Base-by-base conservation (phyloP, 2,888 invertebrate species). In the Laothoe populi region DNA sequence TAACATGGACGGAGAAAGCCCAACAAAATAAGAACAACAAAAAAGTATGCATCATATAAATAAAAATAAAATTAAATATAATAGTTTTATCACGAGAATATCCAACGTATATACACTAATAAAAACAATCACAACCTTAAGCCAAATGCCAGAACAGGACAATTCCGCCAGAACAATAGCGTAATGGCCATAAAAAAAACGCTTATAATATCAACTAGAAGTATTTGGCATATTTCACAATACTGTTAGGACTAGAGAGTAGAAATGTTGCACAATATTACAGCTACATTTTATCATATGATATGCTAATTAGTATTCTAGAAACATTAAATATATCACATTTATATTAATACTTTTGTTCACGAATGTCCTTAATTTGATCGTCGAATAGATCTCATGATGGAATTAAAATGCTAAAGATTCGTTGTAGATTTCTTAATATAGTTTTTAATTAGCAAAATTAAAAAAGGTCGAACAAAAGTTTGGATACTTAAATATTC, bases 101-200 rank as follows among this genome's bases (percentile, higher is more conserved):
- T 31, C 31, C 35, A 35, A 49, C 26, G 24, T 49, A 35, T 53
- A 11, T 35, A 70, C 65, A 53, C 68, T 73, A 70, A 70, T 74
- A 73, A 73, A 77, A 75, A 73, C n/a, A 79, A 79, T 86, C 86
- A 87, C 86, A 87, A 86, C 86, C 86, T 74, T 75, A 78, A 80
- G 53, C 53, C 35, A 53, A 53, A 19, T 35, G 35, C 31, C 31
- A 31, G 4, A 19, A 35, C 19, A 35, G 5, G 16, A 19, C 4
- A 8, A 31, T 16, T 19, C 49, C 2, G 49, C 24, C 26, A 16
- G 31, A 49, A 26, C 16, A 11, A 16, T 31, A 10, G 31, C 31
- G 19, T 53, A 16, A 19, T 35, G 4, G 19, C 53, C 35, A 53
- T 19, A 53, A 53, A 53, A 35, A 35, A 53, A 31, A 53, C n/a